These are phyloP conservation scores for Chrysolina oricalcia DNA, from an alignment of 2,888 invertebrate genomes.

Conservation along the genomic window DNA sequence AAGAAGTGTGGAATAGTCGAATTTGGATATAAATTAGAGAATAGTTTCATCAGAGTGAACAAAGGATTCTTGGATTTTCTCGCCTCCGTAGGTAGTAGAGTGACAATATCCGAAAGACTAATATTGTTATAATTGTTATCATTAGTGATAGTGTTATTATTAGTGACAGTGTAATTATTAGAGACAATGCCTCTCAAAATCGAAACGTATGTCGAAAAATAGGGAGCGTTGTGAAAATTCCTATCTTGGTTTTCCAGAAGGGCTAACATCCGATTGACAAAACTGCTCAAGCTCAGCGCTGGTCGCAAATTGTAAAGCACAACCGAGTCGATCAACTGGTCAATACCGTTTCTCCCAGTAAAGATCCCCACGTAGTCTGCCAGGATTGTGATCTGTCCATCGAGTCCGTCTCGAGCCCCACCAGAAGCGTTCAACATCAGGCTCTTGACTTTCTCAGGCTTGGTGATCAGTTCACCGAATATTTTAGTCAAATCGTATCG, in stretches of 20 bases:
- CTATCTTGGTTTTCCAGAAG: conserved; percentile 30
- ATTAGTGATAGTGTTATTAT: too few species aligned
- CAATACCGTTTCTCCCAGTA: conserved; percentile 13
- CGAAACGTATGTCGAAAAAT: not conserved
- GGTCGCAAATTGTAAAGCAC: conserved; percentile 31
- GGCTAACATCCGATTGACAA: conserved; percentile 24
- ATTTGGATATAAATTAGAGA: conserved; percentile 28
- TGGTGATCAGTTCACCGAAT: not conserved
- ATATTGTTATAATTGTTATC: too few species aligned
- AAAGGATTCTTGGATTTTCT: conserved; percentile 34
- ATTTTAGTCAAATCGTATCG: conserved; percentile 23
- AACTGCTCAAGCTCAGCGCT: not conserved
- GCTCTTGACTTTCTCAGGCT: conserved; percentile 31
- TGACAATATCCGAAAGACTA: conserved; percentile 39
- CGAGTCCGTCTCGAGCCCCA: conserved; percentile 42
- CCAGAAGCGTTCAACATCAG: conserved; percentile 32
- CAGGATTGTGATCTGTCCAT: conserved; percentile 39
- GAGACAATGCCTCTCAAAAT: conserved; percentile 8
- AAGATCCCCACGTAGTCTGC: conserved; percentile 23
- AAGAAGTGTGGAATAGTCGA: conserved; percentile 34
- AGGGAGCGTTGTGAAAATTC: not conserved
- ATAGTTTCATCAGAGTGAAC: conserved; percentile 19
- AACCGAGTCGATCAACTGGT: conserved; percentile 28
- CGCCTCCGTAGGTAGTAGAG: conserved; percentile 19
- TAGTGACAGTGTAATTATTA: conserved; percentile 29